Percentiles rank a stretch among this genome's conserved stretches.
These are phyloP conservation scores for Macrophya annulata DNA, from an alignment of 2,888 invertebrate genomes.

Conservation along the genomic window DNA sequence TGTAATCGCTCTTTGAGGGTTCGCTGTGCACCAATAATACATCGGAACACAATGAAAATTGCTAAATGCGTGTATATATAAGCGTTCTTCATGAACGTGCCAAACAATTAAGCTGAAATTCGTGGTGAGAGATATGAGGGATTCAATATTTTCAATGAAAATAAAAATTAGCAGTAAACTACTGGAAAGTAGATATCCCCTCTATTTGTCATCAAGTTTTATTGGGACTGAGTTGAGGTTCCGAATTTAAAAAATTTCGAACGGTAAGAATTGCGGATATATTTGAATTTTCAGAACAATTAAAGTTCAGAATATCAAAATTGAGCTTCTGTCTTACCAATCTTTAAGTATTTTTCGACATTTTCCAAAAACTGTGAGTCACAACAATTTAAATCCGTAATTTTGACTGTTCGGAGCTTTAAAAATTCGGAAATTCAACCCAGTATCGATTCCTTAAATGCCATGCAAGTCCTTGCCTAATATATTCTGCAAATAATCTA, in stretches of 20 bases:
- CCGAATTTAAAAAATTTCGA: too few species aligned
- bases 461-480: too few species aligned
- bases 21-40: neutral
- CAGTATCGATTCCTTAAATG: too few species aligned
- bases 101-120: constrained; percentile 74
- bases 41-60: neutral
- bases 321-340: too few species aligned
- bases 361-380: too few species aligned
- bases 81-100: constrained; percentile 76
- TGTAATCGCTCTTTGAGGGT: neutral
- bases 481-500: neutral
- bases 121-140: constrained; percentile 36
- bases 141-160: neutral
- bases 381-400: too few species aligned
- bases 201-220: neutral
- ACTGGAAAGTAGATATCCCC: neutral
- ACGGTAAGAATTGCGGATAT: too few species aligned
- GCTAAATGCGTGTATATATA: constrained; percentile 63
- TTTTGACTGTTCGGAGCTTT: too few species aligned
- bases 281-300: too few species aligned
- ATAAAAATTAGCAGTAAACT: neutral
- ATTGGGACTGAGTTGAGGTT: neutral
- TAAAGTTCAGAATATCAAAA: too few species aligned
- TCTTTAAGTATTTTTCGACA: too few species aligned
- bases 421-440: too few species aligned